Base-by-base conservation (phyloP, 2,113 vertebrate genomes). In the Rhinoderma darwinii region DNA sequence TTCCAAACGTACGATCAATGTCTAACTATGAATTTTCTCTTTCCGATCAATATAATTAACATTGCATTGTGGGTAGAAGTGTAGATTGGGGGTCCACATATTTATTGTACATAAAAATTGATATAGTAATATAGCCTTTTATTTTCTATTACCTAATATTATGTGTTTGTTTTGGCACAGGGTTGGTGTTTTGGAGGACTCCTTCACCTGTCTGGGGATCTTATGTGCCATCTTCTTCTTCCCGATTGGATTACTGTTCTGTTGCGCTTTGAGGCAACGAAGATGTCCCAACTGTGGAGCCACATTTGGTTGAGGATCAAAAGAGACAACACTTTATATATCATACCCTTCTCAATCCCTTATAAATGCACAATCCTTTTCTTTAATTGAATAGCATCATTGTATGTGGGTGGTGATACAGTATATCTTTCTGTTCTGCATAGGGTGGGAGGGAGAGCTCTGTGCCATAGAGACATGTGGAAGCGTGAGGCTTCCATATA, bases 241-340 rank as follows among this genome's bases (percentile, higher is more conserved):
- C 90, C 98, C 98, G 4, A 94, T 99, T 87, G 98, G 98, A 61
- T 96, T 99, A 90, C 96, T 99, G 88, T 99, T 98, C 94, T 99
- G 98, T 91, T 96, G 99, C 5, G 97, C 96, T 8, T 93, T 99
- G 93, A 96, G 97, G 90, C 97, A 99, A 95, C 96, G 97, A 90
- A 94, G 96, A 91, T 99, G 98, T 92, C 98, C 98, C 51, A 99
- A 99, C 94, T 99, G 98, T 56, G 98, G 98, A 50, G 96, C 97
- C 78, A 96, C 94, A 81, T 99, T 99, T 56, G 96, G 96, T 86
- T 99, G 96, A 90, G 94, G 94, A 93, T 90, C 93, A 93, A 91
- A 0, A 3, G 84, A 73, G 88, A 51, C 22, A 2, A 89, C 76
- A 90, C 89, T 90, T 89, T 89, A 89, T 91, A 86, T 89, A 92